These are phyloP conservation scores for Sitta europaea DNA, from an alignment of 2,113 vertebrate species.

Conservation along the genomic window DNA sequence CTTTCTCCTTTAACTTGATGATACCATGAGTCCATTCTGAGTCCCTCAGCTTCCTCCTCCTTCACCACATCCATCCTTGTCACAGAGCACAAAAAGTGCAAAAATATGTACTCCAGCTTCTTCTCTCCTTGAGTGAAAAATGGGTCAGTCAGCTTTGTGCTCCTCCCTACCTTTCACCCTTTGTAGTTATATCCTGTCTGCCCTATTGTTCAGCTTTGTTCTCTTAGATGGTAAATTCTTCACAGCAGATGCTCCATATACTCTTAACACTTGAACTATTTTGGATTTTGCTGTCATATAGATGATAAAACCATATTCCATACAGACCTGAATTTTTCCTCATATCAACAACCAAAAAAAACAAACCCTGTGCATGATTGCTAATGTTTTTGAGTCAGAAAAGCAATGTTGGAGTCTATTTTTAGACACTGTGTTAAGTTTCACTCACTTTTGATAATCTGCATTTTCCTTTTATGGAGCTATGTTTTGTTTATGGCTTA, in stretches of 20 bases:
- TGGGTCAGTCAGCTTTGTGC: not conserved
- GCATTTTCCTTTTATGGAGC: slow-evolving; percentile 44
- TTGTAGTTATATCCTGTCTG: not conserved
- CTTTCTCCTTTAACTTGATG: not conserved
- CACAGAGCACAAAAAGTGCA: not conserved
- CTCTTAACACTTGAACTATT: not conserved
- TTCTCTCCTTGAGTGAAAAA: not conserved
- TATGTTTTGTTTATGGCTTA: slow-evolving; percentile 66
- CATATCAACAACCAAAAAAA: not conserved
- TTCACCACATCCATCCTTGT: not conserved
- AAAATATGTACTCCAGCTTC: not conserved
- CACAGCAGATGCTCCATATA: not conserved
- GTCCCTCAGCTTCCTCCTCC: not conserved
- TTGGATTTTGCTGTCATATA: not conserved
- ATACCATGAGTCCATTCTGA: not conserved
- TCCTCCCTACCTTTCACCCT: not conserved
- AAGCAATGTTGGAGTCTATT: not conserved
- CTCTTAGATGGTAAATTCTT: not conserved
- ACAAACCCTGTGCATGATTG: not conserved
- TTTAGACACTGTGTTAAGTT: slow-evolving; percentile 24
- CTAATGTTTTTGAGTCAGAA: not conserved
- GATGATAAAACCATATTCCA: not conserved
- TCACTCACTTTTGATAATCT: slow-evolving; percentile 36
- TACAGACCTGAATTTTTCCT: not conserved
- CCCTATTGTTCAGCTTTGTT: not conserved